Evolutionary conservation across 2,113 vertebrate genomes (phyloP).

Genomic region (Leptodactylus fuscus): DNA sequence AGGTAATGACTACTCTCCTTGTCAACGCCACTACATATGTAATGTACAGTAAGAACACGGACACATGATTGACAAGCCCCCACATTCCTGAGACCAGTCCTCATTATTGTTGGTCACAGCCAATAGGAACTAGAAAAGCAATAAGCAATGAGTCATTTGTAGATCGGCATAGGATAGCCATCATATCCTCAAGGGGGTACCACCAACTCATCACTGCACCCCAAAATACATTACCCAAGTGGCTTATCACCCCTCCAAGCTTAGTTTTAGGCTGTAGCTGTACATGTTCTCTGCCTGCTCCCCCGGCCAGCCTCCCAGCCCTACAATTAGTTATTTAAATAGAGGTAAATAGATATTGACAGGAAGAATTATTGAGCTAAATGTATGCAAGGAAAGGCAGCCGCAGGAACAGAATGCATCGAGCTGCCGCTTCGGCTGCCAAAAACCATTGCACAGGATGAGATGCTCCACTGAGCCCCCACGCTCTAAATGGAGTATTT

Average conservation of each 20-base stretch:
- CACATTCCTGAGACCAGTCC: neutral
- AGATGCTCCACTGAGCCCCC: neutral
- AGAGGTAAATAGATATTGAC: slow-evolving; percentile 45
- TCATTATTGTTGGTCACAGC: neutral
- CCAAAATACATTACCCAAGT: neutral
- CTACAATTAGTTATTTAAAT: slow-evolving; percentile 42
- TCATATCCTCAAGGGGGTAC: neutral
- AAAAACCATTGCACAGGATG: slow-evolving; percentile 33
- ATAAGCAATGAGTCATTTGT: slow-evolving; percentile 1
- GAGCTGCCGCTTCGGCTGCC: neutral
- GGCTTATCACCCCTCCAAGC: neutral
- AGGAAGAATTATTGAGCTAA: slow-evolving; percentile 25
- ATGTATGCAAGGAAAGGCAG: slow-evolving; percentile 16
- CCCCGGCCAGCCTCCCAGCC: neutral
- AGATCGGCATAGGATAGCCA: neutral
- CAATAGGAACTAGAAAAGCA: slow-evolving; percentile 11
- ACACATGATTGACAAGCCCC: neutral
- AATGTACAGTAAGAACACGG: slow-evolving; percentile 33
- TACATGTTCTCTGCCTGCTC: neutral
- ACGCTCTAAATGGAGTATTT: slow-evolving; percentile 8
- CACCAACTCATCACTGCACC: neutral
- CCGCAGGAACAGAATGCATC: neutral
- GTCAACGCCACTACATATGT: neutral
- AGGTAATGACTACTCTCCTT: slow-evolving; percentile 76
- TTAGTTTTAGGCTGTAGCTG: neutral